Evolutionary conservation across 2,113 vertebrate species (phyloP).

Genomic region (Phoenicopterus ruber): DNA sequence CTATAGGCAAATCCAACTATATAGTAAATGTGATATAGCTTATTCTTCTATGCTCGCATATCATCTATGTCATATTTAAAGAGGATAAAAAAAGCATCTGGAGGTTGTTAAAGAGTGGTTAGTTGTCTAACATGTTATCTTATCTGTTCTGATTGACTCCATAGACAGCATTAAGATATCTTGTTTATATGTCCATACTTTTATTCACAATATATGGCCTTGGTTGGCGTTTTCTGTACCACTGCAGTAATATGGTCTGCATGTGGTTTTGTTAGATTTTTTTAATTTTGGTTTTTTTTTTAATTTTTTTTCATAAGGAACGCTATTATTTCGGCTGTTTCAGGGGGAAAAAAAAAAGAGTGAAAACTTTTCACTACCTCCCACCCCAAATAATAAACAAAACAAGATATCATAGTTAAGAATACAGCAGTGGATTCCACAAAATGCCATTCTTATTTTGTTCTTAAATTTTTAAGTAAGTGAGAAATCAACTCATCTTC

Average conservation of each 20-base stretch:
- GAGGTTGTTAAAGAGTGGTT: not conserved
- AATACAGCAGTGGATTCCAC: not conserved
- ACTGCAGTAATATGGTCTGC: not conserved
- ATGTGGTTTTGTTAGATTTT: not conserved
- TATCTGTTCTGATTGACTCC: not conserved
- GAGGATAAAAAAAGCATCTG: not conserved
- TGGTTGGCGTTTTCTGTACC: not conserved
- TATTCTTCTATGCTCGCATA: not conserved
- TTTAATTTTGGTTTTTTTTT: too few relatives aligned
- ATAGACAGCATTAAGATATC: not conserved
- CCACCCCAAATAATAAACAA: not conserved
- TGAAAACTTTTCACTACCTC: not conserved
- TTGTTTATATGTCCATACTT: not conserved
- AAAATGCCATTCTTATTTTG: rapidly evolving
- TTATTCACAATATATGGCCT: not conserved
- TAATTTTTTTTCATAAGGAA: not conserved
- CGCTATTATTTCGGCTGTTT: not conserved
- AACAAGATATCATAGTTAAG: not conserved
- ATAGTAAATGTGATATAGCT: not conserved
- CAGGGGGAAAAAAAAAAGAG: too few relatives aligned
- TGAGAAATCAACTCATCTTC: not conserved
- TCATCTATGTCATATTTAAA: not conserved
- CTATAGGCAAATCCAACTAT: not conserved
- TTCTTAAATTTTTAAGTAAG: not conserved
- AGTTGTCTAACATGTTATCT: not conserved